Base-by-base conservation (phyloP, 2,113 vertebrate species). In the Pelodiscus sinensis region DNA sequence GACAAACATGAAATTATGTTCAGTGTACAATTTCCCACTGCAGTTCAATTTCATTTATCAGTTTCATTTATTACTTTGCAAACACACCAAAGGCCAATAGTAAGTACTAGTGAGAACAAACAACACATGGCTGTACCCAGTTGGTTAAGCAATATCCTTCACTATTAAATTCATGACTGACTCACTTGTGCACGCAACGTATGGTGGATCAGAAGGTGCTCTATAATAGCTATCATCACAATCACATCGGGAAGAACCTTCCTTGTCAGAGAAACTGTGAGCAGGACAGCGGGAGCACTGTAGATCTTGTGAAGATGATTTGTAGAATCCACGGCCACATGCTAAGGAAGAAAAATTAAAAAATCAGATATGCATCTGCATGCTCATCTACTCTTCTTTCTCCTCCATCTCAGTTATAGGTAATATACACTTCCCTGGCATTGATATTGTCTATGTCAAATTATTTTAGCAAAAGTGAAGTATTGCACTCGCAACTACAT, bases 221-320 rank as follows among this genome's bases (percentile, higher is more conserved):
- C 99, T 97, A 82, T 99, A 99, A 97, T 99, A 99, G 58, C 99
- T 99, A 82, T 99, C 99, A 96, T 99, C 99, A 85, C 99, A 99
- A 89, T 99, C 99, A 24, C 99, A 99, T 96, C 99, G 98, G 94
- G 99, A 99, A 85, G 99, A 99, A 92, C 99, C 99, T 97, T 99
- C 99, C 71, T 98, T 98, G 97, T 99, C 99, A 81, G 98, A 99
- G 97, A 99, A 99, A 96, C 99, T 99, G 97, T 99, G 99, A 51
- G 98, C 98, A 3, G 99, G 99, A 89, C 99, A 99, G 31, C 99
- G 99, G 82, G 99, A 99, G 87, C 99, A 99, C 97, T 99, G 99
- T 25, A 99, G 98, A 97, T 99, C 99, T 98, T 99, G 99, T n/a
- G 99, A 99, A 71, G 99, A 99, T 58, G 99, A 99, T 97, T 99